phyloP scores from a whole-genome alignment of 53 echinoderm and acorn worm species.

The Echinometra lucunter region DNA sequence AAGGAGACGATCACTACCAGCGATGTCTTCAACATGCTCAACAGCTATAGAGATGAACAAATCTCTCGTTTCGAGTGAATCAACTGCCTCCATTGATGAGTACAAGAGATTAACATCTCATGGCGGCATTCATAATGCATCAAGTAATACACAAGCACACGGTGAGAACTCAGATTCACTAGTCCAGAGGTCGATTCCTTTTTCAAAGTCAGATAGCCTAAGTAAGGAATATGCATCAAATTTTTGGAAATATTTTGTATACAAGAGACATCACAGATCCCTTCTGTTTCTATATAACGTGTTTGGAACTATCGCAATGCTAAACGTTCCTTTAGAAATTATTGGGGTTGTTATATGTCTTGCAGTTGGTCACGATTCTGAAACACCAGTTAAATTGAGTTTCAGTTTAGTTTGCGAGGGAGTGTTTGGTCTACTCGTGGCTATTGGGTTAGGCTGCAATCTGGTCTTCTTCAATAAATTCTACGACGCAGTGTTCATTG shows the following conservation, averaged over 20 bases:
- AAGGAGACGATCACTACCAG: not conserved
- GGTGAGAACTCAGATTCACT: not conserved
- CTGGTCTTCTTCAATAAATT: constrained; percentile 14
- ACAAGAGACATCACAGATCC: not conserved
- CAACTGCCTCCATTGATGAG: not conserved
- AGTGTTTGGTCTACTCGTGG: not conserved
- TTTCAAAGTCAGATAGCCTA: not conserved
- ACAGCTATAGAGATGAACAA: not conserved
- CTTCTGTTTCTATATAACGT: not conserved
- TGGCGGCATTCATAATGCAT: too few species aligned
- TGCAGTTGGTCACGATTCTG: not conserved
- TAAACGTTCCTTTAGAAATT: constrained; percentile 2
- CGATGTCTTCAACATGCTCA: not conserved
- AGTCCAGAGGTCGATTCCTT: not conserved
- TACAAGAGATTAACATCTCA: not conserved
- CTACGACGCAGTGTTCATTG: not conserved
- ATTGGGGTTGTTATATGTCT: not conserved
- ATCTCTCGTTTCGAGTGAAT: not conserved
- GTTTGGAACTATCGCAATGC: constrained; percentile 24
- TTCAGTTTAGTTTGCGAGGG: not conserved
- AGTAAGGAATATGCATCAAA: not conserved
- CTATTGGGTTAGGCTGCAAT: not conserved
- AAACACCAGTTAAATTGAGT: not conserved
- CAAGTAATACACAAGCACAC: too few species aligned
- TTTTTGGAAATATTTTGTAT: not conserved